Evolutionary conservation across 2,113 vertebrate genomes (phyloP).

Genomic region (Perca flavescens): DNA sequence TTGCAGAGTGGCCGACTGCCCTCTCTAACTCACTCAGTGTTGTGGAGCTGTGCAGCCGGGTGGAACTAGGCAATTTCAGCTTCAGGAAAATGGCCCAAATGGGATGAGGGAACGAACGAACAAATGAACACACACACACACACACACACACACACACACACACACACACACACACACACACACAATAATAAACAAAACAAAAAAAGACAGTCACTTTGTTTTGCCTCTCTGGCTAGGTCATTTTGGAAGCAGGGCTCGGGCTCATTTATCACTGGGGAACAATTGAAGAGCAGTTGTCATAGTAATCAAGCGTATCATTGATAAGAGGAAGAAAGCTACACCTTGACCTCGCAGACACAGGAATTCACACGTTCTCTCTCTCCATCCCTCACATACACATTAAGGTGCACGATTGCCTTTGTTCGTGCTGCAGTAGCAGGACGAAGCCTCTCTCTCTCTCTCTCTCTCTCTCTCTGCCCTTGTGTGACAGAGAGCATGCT

Average conservation of each 20-base stretch:
- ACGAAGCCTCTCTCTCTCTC: constrained; percentile 14
- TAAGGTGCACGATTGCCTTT: constrained; percentile 36
- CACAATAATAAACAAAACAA: not conserved
- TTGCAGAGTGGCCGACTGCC: constrained; percentile 32
- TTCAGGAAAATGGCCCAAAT: constrained; percentile 68
- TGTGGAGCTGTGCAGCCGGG: constrained; percentile 66
- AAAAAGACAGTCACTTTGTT: constrained; percentile 17
- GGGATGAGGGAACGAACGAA: constrained; percentile 16
- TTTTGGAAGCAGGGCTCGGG: constrained; percentile 33
- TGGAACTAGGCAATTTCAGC: constrained; percentile 78
- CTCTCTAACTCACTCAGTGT: constrained; percentile 38
- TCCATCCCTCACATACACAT: not conserved
- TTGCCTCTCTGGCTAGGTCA: constrained; percentile 29
- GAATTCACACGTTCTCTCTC: constrained; percentile 23
- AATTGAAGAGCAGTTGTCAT: constrained; percentile 64
- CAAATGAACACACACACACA: constrained; percentile 5
- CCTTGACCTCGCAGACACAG: constrained; percentile 38
- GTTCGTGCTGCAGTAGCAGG: constrained; percentile 26
- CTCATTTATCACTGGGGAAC: constrained; percentile 65
- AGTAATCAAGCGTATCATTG: constrained; percentile 72
- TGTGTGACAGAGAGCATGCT: not conserved
- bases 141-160: constrained; percentile 4
- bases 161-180: not conserved
- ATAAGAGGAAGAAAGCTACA: constrained; percentile 60
- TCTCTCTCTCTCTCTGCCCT: constrained; percentile 10